Evolutionary conservation across 2,888 invertebrate species (phyloP).

Genomic region (Chalcosyrphus nemorum): DNA sequence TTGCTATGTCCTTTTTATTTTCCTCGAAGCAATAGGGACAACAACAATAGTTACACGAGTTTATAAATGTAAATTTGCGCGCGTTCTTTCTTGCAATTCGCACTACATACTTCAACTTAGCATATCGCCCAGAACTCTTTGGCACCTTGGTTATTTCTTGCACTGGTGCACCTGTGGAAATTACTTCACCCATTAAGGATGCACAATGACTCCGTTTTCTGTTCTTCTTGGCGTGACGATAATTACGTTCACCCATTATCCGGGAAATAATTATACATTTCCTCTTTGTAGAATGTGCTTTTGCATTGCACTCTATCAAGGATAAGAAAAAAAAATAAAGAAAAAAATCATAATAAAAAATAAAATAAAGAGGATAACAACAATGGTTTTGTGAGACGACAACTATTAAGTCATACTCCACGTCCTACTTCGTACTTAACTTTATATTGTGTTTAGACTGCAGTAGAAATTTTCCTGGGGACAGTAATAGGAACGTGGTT

Average conservation of each 20-base stretch:
- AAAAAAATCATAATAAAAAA: neutral
- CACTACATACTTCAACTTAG: neutral
- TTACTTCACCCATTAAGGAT: constrained; percentile 21
- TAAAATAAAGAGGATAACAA: neutral
- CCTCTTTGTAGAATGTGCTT: constrained; percentile 18
- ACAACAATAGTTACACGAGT: neutral
- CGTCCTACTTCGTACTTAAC: neutral
- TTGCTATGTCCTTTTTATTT: neutral
- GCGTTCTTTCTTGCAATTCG: neutral
- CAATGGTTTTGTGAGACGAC: neutral
- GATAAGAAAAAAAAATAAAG: neutral
- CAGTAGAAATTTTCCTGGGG: neutral
- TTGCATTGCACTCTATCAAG: neutral
- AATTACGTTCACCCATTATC: constrained; percentile 60
- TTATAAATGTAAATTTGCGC: neutral
- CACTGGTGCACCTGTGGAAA: constrained; percentile 4
- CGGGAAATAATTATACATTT: constrained; percentile 53
- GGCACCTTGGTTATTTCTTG: neutral
- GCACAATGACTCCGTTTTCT: constrained; percentile 33
- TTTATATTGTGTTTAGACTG: constrained; percentile 5
- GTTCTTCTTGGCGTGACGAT: constrained; percentile 45
- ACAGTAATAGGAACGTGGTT: neutral
- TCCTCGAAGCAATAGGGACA: neutral
- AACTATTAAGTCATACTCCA: constrained; percentile 32
- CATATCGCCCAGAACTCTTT: neutral